Base-by-base conservation (phyloP, 2,888 invertebrate species). In the Ennomos erosarius region DNA sequence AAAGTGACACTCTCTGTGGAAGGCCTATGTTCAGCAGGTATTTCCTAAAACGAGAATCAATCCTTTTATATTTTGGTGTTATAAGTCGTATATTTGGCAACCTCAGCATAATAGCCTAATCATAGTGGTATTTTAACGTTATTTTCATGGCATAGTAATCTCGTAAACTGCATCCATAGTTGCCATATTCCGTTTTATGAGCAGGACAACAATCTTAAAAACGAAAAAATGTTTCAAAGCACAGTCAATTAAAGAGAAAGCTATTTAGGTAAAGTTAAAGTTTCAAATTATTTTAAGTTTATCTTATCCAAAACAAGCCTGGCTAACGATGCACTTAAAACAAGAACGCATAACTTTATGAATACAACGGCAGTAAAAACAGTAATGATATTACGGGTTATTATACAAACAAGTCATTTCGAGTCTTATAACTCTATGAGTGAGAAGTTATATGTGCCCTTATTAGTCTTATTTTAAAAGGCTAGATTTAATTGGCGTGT, bases 221-320 rank as follows among this genome's bases (percentile, higher is more conserved):
- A 74, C 75, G 74, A 76, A 78, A 77, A 82, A 82, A 75, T 76
- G 75, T 68, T 76, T 76, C 80, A 76, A 82, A 82, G 78, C 76
- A 78, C 70, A 75, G 84, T 80, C 84, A 82, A 87, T 88, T 86
- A 88, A 80, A 76, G 79, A 74, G 81, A 84, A 85, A 84, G 81
- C 71, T 68, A 74, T 73, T 71, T 79, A 65, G 36, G 66, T 59
- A 78, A 75, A 79, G 72, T 76, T 67, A 72, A 76, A 71, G 68
- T 48, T 60, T 55, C 34, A 52, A 60, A 70, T 65, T 72, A 76
- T 83, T 80, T 76, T 62, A 61, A 63, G 54, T 68, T 82, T 81
- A 85, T 85, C 84, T 86, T 79, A 83, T 81, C 81, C 70, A 49
- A 68, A 75, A 81, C 81, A 81, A 64, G 64, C 59, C 60, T 36